phyloP scores from a whole-genome alignment of 2,797 vertebrate genomes.

The Nannoperca obscura region DNA sequence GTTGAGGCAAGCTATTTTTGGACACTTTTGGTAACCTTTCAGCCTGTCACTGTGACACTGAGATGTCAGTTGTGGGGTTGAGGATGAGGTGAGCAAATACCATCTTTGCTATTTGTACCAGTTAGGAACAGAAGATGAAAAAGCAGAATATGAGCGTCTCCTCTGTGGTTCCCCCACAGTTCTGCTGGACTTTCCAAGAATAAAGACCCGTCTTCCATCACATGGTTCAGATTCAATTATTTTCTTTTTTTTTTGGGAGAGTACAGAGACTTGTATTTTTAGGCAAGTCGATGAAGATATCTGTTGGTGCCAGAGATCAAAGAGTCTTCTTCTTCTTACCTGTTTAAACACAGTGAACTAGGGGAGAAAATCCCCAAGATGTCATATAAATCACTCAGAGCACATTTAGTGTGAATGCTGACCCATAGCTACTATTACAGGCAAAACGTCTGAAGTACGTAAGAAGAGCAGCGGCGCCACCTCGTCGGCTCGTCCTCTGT shows the following conservation, averaged over 20 bases:
- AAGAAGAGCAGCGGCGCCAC: background rate
- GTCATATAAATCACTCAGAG: background rate
- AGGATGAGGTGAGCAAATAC: background rate
- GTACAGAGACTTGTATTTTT: background rate
- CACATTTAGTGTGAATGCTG: background rate
- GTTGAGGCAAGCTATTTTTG: background rate
- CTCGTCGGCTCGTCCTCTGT: background rate
- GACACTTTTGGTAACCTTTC: background rate
- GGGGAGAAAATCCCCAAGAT: conserved; percentile 2
- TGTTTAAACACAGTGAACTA: background rate
- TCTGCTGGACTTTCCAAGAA: background rate
- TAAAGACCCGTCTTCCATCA: conserved; percentile 1
- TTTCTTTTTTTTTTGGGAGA: background rate
- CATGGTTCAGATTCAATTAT: background rate
- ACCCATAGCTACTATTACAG: conserved; percentile 1
- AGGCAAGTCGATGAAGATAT: background rate
- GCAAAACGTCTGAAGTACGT: background rate
- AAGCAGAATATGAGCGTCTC: too few relatives aligned
- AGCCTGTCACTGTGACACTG: too few relatives aligned
- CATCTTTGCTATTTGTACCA: background rate
- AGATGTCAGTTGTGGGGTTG: too few relatives aligned
- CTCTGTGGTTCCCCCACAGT: background rate
- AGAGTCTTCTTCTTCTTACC: background rate
- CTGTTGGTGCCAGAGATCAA: conserved; percentile 5
- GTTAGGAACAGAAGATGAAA: background rate